phyloP scores from a whole-genome alignment of 2,113 vertebrate species.

The Ptilonorhynchus violaceus region DNA sequence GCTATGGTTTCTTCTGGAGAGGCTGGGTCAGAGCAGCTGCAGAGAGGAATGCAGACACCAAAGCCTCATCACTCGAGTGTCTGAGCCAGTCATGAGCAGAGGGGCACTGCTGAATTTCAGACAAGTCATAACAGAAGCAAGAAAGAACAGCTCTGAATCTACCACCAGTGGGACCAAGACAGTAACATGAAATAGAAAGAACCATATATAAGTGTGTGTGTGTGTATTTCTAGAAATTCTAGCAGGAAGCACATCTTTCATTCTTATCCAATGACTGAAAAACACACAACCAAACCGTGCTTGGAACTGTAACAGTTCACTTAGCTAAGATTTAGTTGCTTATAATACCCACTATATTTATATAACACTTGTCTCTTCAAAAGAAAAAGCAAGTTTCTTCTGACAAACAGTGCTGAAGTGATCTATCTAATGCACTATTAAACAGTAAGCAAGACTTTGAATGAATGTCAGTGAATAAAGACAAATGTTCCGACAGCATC shows the following conservation, averaged over 20 bases:
- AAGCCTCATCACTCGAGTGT: fast-evolving
- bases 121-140: neutral
- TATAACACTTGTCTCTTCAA: neutral
- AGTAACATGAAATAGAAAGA: fast-evolving
- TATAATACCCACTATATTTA: neutral
- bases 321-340: neutral
- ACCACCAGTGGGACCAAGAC: neutral
- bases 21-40: neutral
- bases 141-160: neutral
- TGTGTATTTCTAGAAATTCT: neutral
- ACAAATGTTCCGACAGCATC: neutral
- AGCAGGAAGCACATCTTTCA: neutral
- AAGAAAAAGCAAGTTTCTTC: neutral
- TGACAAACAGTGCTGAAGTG: neutral
- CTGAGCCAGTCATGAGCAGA: neutral
- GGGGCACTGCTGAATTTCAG: neutral
- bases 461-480: neutral
- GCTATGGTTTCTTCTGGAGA: neutral
- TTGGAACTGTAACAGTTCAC: neutral
- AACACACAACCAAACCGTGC: neutral
- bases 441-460: neutral
- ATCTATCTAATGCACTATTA: neutral
- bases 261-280: neutral
- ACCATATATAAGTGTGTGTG: neutral
- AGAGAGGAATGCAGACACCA: neutral